Evolutionary conservation across 2,888 invertebrate species (phyloP), one percentile per base, ranked within the genome.

Genomic region (Phalera bucephala): DNA sequence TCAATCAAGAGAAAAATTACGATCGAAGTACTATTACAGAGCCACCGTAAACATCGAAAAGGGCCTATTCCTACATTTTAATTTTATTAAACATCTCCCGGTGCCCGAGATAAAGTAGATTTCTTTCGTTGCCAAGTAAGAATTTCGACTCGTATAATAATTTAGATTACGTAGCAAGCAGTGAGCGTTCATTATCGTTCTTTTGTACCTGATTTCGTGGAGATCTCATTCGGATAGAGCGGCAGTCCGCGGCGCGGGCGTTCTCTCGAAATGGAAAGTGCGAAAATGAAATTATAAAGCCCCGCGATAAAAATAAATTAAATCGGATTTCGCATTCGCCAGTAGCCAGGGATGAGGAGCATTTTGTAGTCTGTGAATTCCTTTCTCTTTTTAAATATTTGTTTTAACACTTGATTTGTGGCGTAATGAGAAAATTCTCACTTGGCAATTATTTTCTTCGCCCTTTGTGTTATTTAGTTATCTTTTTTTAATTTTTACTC

Each of bases 231-330:
- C 87, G 81, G 89, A 89, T 89, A 89, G 85, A 85, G 81, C 80
- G 72, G 70, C 78, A 72, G 83, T 82, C 86, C 84, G 78, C 84
- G 82, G 81, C 80, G 79, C 81, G 80, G 77, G 84, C 79, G 80
- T 76, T 77, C 85, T 78, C 83, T 79, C 77, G 72, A 89, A 88
- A 87, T 86, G 86, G 86, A 88, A 89, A 89, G 89, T 89, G 90
- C 85, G 90, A 89, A 90, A 89, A 89, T 89, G 86, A 90, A 90
- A 90, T 90, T 89, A 89, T 88, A 88, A 89, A 88, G 85, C 81
- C 81, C 80, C 70, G 76, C 87, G 89, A 89, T 89, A 89, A 90
- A 90, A 90, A 90, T 90, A 90, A 89, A 90, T 90, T 89, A 90
- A 89, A 90, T 89, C 86, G 85, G 89, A 89, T 87, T 86, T 85